Evolutionary conservation across 2,797 vertebrate genomes (phyloP).

Genomic region (Bucorvus abyssinicus): DNA sequence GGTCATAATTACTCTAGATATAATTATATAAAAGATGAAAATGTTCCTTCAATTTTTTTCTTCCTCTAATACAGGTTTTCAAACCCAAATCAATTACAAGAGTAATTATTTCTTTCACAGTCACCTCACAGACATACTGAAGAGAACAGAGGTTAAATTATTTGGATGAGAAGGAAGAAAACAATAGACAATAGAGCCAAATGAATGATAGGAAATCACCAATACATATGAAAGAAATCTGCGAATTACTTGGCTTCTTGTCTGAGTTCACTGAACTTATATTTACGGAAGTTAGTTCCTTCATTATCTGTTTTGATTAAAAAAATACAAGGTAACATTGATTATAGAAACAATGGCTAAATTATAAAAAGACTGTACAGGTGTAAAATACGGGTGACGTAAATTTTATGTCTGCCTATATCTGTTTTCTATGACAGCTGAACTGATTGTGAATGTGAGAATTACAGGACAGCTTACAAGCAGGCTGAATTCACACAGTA

Average conservation of each 20-base stretch:
- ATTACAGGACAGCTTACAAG: constrained; percentile 2
- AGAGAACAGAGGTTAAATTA: neutral
- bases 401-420: neutral
- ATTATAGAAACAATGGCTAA: neutral
- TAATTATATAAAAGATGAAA: neutral
- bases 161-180: neutral
- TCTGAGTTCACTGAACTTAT: neutral
- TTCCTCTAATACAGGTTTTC: too few species aligned
- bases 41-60: too few species aligned
- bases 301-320: neutral
- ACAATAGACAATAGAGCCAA: neutral
- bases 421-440: neutral
- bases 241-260: neutral
- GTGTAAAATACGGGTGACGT: neutral
- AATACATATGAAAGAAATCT: neutral
- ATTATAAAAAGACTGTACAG: neutral
- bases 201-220: neutral
- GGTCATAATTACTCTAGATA: neutral
- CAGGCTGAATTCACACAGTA: neutral
- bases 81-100: too few species aligned
- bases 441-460: neutral
- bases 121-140: neutral
- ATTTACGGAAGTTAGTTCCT: neutral
- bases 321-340: accelerated
- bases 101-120: too few species aligned